phyloP scores from a whole-genome alignment of 2,797 vertebrate species.

The Nannoperca australis region DNA sequence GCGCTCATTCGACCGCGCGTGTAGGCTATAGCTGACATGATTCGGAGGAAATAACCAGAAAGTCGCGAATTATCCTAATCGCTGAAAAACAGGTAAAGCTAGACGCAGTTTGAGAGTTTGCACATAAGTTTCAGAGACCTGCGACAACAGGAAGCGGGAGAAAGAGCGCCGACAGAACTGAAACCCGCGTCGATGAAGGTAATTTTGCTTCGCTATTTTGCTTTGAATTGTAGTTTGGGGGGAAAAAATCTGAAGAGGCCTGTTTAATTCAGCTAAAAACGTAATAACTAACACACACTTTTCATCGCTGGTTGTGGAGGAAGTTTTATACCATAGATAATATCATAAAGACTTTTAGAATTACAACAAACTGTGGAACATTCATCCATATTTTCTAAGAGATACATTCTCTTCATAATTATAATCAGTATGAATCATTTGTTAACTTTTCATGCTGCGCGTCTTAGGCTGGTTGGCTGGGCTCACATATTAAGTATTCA shows the following conservation, averaged over 20 bases:
- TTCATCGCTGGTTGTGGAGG: neutral
- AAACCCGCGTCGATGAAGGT: slow-evolving; percentile 67
- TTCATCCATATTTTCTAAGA: neutral
- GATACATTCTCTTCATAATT: neutral
- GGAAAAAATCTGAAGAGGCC: neutral
- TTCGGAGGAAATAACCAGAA: neutral
- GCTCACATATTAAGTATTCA: neutral
- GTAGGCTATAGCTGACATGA: neutral
- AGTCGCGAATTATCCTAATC: neutral
- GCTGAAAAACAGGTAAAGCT: neutral
- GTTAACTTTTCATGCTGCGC: neutral
- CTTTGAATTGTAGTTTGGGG: neutral
- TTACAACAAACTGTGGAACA: neutral
- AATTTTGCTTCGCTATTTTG: slow-evolving; percentile 14
- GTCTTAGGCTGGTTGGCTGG: too few relatives aligned
- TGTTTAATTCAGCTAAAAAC: neutral
- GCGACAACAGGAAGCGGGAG: slow-evolving; percentile 71
- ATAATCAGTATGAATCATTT: too few relatives aligned
- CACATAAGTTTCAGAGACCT: slow-evolving; percentile 18
- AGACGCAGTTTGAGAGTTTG: neutral
- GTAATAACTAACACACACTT: neutral
- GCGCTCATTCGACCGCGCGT: neutral
- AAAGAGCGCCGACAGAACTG: slow-evolving; percentile 48
- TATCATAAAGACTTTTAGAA: neutral
- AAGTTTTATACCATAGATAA: neutral